Base-by-base conservation (phyloP, 2,113 vertebrate genomes). In the Platycercus adscitus region DNA sequence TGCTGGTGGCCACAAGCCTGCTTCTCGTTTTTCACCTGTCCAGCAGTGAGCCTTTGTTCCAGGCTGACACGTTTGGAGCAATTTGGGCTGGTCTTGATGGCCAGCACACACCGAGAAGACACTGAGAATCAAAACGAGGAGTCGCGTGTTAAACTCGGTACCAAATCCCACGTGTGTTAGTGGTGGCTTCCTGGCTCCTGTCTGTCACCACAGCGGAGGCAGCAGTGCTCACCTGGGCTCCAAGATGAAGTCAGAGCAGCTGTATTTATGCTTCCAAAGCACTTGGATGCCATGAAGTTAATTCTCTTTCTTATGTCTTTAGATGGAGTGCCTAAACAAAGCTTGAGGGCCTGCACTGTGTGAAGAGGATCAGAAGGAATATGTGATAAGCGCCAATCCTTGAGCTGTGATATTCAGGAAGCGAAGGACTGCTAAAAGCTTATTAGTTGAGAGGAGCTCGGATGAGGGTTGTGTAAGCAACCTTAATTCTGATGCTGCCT, bases 121-220 rank as follows among this genome's bases (percentile, higher is more conserved):
- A 25, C 63, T 76, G 76, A 52, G 44, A 55, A 47, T 77, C 16
- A 60, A 86, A 72, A 7, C 0, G 2, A 71, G n/a, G 52, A 17
- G 11, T 20, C 3, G 0, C 2, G 2, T 31, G 70, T 73, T 61
- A 29, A 73, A 53, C n/a, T 66, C 13, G 2, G 9, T 35, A 8
- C 55, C 26, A 24, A 64, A 64, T n/a, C 31, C 28, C 17, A 10
- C 0, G 0, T 8, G 16, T 11, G 47, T 58, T 41, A 12, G 8
- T 7, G 29, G 23, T 68, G 68, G 39, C 10, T 73, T 65, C 37
- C 39, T 41, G 6, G 8, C 73, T 55, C 16, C 14, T 33, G 8
- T 41, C 60, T 5, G 0, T 50, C 14, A 5, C 60, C 1, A 1
- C 28, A 19, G 14, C 1, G 0, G 63, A n/a, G 64, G 50, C 73